Base-by-base conservation (phyloP, 2,888 invertebrate genomes). In the Mythimna vitellina region DNA sequence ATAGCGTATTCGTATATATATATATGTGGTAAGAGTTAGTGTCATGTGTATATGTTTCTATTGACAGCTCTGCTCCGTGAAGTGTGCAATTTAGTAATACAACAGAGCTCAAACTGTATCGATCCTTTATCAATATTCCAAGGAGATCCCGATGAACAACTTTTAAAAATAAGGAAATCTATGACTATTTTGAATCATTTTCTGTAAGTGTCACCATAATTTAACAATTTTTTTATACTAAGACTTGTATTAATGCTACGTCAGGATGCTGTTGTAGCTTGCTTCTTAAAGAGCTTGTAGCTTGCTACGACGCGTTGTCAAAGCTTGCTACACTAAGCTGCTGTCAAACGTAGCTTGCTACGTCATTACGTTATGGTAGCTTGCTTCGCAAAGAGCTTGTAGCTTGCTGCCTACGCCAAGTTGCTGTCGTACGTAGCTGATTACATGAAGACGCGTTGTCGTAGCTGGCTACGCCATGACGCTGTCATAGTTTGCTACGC, bases 81-180 rank as follows among this genome's bases (percentile, higher is more conserved):
- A 93, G 96, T 98, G 29, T 97, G 98, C 84, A 99, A 99, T 92
- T 95, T 98, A 84, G 91, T 99, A 1, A 98, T 99, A 67, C 97
- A 97, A 76, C 97, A 98, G 95, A 97, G 97, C 29, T 96, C 97
- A 0, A 97, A 97, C 81, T 97, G 97, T 82, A 93, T 98, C 70
- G 99, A 99, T 89, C 98, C 99, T 0, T 93, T 96, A 22, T 97
- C 98, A 1, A 97, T 99, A 81, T 99, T 99, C 92, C 98, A 98
- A 95, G 98, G 98, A 0, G 99, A 99, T 80, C 96, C 97, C 0
- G 98, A 98, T 80, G 98, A 98, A 85, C 97, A 97, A 60, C 92
- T 97, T 20, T 87, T 96, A 8, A 97, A 97, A 89, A 93, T 98
- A 4, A 93, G 91, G 22, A 94, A 94, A 46, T 97, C 96, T 4